Evolutionary conservation across 1,140 invertebrate species (phyloP), one percentile per base, ranked within the genome.

Genomic region (Drosophila guanche): DNA sequence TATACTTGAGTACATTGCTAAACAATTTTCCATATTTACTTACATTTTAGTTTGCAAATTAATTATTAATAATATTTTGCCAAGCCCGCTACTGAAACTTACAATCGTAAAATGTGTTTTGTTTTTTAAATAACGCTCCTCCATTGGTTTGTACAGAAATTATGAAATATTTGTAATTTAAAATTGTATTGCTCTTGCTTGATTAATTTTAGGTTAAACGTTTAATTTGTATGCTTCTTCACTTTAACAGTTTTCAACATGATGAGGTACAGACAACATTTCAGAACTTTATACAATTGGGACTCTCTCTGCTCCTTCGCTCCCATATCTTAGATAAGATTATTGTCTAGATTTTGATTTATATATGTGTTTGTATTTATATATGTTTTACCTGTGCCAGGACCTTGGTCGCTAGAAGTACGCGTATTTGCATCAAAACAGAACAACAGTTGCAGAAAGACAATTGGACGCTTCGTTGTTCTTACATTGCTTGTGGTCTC

Each of bases 381-480:
- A 41, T 68, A 48, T 47, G 33, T 43, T 54, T 75, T 83, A 83
- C 60, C 79, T 70, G 79, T 79, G 79, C 79, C 79, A 83, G 62
- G 76, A 53, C 58, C 63, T 69, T 57, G 45, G 40, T 46, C 75
- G 81, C 69, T 62, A 55, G 63, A 73, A 77, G 66, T 23, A 51
- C 76, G 79, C 83, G 79, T 47, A 41, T 66, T 83, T 91, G 78
- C 90, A 90, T 89, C 90, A 89, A 90, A 86, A 90, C 89, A 85
- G 88, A 91, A 91, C 90, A 91, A 91, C 90, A 91, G 90, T 90
- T 91, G 90, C 90, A 91, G 81, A 91, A 91, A 91, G 90, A 91
- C 90, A 91, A 91, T 91, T 91, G 90, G 90, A 91, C 90, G 90
- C 86, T 90, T 90, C 90, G 90, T 90, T 91, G 90, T 91, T 91